These are phyloP conservation scores for Phortica variegata DNA, from an alignment of 1,140 invertebrate genomes.

Conservation along the genomic window DNA sequence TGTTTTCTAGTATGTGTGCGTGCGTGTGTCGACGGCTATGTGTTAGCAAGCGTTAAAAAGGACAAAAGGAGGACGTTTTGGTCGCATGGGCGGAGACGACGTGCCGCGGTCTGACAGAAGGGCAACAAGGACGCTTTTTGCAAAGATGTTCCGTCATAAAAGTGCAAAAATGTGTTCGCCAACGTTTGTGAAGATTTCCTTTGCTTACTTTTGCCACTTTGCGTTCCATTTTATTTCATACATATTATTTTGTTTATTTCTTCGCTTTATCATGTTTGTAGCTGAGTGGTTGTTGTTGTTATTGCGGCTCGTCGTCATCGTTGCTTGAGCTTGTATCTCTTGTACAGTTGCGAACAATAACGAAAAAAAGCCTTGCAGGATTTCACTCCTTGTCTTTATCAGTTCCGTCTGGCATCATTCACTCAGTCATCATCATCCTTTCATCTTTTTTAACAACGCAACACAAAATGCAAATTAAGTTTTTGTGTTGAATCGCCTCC, in stretches of 20 bases:
- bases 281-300: too few relatives aligned
- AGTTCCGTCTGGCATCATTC: not conserved
- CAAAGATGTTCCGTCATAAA: conserved; percentile 54
- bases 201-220: too few relatives aligned
- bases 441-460: conserved; percentile 11
- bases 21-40: conserved; percentile 12
- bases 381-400: conserved; percentile 3
- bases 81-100: not conserved
- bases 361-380: conserved; percentile 28
- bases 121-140: conserved; percentile 25
- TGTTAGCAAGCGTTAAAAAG: not conserved
- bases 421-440: too few relatives aligned
- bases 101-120: conserved; percentile 2
- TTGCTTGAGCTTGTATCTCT: conserved; percentile 35
- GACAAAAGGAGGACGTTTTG: not conserved
- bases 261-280: too few relatives aligned
- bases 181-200: too few relatives aligned
- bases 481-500: conserved; percentile 23
- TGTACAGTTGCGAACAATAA: conserved; percentile 50
- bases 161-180: conserved; percentile 55
- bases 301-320: conserved; percentile 24
- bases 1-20: conserved; percentile 4
- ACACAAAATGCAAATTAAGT: conserved; percentile 33
- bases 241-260: not conserved
- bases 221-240: not conserved